phyloP scores from a whole-genome alignment of 2,888 invertebrate species.

The Watsonalla cultraria region DNA sequence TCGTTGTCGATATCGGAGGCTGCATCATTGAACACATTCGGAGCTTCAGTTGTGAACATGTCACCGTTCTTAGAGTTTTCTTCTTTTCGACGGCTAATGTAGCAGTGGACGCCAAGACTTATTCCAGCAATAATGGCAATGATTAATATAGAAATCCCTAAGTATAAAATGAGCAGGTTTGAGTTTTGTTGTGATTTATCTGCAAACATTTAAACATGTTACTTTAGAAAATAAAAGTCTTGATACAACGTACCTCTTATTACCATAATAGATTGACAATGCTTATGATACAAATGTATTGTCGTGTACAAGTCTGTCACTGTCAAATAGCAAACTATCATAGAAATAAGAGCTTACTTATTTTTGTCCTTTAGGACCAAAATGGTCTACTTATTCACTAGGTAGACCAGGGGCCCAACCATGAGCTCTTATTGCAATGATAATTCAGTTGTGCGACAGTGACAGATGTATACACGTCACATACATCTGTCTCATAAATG shows the following conservation, averaged over 20 bases:
- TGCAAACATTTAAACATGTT: conserved; percentile 28
- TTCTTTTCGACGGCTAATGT: conserved; percentile 36
- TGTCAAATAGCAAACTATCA: too few relatives aligned
- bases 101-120: conserved; percentile 44
- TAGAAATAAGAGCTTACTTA: too few relatives aligned
- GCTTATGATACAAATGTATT: too few relatives aligned
- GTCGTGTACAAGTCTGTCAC: too few relatives aligned
- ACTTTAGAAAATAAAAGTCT: conserved; percentile 1
- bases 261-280: neutral
- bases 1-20: conserved; percentile 69
- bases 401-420: too few relatives aligned
- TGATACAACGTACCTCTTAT: too few relatives aligned
- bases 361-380: too few relatives aligned
- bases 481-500: too few relatives aligned
- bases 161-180: conserved; percentile 34
- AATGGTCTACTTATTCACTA: too few relatives aligned
- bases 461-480: too few relatives aligned
- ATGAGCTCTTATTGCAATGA: too few relatives aligned
- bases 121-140: conserved; percentile 35
- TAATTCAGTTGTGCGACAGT: too few relatives aligned
- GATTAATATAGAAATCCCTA: conserved; percentile 37
- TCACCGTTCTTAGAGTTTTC: conserved; percentile 60
- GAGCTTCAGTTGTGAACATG: conserved; percentile 67
- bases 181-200: conserved; percentile 24
- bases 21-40: conserved; percentile 65